These are phyloP conservation scores for Strigamia maritima DNA, from an alignment of 2,888 invertebrate genomes.

Conservation along the genomic window DNA sequence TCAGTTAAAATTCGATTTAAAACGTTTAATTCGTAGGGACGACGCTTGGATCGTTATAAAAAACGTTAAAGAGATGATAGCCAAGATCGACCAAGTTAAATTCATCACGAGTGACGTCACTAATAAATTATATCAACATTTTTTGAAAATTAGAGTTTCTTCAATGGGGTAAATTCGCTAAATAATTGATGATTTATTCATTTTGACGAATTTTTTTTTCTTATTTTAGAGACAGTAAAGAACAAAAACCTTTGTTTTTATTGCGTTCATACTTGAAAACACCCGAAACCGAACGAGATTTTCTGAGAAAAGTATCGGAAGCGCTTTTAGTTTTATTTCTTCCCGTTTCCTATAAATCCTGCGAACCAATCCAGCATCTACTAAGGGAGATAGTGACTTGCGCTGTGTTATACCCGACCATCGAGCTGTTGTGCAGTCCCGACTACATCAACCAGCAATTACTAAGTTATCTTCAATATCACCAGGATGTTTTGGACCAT, in stretches of 20 bases:
- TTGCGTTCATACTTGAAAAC: slow-evolving; percentile 66
- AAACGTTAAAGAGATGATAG: slow-evolving; percentile 68
- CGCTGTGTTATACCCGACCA: slow-evolving; percentile 77
- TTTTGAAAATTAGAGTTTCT: slow-evolving; percentile 76
- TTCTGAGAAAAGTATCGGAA: slow-evolving; percentile 76
- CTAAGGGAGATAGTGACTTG: slow-evolving; percentile 78
- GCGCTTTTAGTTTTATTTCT: slow-evolving; percentile 74
- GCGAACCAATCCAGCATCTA: slow-evolving; percentile 70
- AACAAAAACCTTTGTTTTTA: slow-evolving; percentile 44
- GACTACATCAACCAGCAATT: slow-evolving; percentile 88
- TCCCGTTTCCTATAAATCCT: slow-evolving; percentile 74
- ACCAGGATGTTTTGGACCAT: slow-evolving; percentile 64
- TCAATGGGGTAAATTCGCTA: slow-evolving; percentile 55
- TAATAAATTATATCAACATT: slow-evolving; percentile 74
- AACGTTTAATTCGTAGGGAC: slow-evolving; percentile 47
- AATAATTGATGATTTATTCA: slow-evolving; percentile 52
- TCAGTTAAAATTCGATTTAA: background rate
- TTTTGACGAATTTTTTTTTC: slow-evolving; percentile 55
- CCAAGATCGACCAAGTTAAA: slow-evolving; percentile 75
- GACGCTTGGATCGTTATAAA: slow-evolving; percentile 79
- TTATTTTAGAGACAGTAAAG: slow-evolving; percentile 37
- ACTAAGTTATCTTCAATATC: slow-evolving; percentile 75
- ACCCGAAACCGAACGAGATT: slow-evolving; percentile 72
- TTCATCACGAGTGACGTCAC: slow-evolving; percentile 79
- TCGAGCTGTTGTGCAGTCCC: slow-evolving; percentile 80